Evolutionary conservation across 2,113 vertebrate genomes (phyloP).

Genomic region (Circaetus cinerascens): DNA sequence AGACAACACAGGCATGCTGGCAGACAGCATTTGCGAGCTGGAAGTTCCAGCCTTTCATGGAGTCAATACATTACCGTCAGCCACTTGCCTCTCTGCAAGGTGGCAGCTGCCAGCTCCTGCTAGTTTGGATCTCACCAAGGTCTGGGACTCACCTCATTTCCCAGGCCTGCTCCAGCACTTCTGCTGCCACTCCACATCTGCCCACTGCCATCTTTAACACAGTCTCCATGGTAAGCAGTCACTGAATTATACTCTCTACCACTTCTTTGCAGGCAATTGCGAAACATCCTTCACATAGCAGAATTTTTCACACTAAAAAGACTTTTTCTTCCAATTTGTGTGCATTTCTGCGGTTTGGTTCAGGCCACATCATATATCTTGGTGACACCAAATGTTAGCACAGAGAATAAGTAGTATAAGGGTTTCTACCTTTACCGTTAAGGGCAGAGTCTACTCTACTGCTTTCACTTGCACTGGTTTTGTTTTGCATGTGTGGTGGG

Average conservation of each 20-base stretch:
- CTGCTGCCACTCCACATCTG: background rate
- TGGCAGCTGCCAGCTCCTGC: background rate
- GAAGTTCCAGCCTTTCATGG: background rate
- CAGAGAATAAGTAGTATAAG: background rate
- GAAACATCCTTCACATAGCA: background rate
- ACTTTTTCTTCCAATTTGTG: background rate
- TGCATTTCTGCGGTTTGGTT: background rate
- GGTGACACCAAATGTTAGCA: background rate
- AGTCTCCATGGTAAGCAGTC: background rate
- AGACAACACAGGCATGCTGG: background rate
- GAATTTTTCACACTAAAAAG: background rate
- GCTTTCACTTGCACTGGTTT: background rate
- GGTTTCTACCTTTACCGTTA: background rate
- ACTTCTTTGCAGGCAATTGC: background rate
- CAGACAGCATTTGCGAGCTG: background rate
- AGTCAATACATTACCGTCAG: background rate
- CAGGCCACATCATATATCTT: background rate
- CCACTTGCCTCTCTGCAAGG: background rate
- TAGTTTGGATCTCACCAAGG: background rate
- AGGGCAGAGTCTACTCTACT: background rate
- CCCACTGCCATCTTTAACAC: background rate
- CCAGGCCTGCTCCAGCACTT: background rate
- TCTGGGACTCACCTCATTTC: background rate
- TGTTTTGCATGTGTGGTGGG: background rate
- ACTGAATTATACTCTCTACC: background rate